These are phyloP conservation scores for Engystomops pustulosus DNA, from an alignment of 2,113 vertebrate genomes.

Conservation along the genomic window DNA sequence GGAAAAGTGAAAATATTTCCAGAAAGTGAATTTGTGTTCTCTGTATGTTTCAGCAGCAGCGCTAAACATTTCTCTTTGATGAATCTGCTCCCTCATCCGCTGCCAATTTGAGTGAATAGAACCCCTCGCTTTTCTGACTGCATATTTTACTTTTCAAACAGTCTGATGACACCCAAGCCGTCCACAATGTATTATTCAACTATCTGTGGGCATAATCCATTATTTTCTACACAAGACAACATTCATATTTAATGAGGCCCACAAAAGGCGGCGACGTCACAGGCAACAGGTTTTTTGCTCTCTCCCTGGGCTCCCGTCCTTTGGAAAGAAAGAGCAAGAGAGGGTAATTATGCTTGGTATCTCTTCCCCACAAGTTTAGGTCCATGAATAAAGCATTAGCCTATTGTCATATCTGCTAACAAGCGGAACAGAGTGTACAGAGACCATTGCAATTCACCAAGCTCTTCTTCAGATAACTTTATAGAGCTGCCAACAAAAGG, in stretches of 20 bases:
- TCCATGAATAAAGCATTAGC: constrained; percentile 53
- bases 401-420: constrained; percentile 49
- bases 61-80: constrained; percentile 53
- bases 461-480: neutral
- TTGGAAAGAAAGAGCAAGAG: constrained; percentile 38
- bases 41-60: neutral
- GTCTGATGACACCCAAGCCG: constrained; percentile 45
- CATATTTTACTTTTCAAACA: constrained; percentile 44
- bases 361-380: constrained; percentile 45
- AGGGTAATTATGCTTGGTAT: constrained; percentile 43
- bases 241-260: constrained; percentile 55
- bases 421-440: neutral
- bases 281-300: constrained; percentile 36
- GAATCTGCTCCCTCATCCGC: neutral
- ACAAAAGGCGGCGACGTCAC: constrained; percentile 41
- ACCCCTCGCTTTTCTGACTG: constrained; percentile 19
- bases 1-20: neutral
- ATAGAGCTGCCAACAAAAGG: neutral
- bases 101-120: constrained; percentile 12
- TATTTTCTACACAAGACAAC: constrained; percentile 39
- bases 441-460: neutral
- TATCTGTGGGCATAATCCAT: constrained; percentile 53
- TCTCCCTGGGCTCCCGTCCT: constrained; percentile 39
- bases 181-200: constrained; percentile 54
- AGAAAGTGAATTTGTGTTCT: constrained; percentile 1